Evolutionary conservation across 2,888 invertebrate species (phyloP).

Genomic region (Calliphora vomitoria): DNA sequence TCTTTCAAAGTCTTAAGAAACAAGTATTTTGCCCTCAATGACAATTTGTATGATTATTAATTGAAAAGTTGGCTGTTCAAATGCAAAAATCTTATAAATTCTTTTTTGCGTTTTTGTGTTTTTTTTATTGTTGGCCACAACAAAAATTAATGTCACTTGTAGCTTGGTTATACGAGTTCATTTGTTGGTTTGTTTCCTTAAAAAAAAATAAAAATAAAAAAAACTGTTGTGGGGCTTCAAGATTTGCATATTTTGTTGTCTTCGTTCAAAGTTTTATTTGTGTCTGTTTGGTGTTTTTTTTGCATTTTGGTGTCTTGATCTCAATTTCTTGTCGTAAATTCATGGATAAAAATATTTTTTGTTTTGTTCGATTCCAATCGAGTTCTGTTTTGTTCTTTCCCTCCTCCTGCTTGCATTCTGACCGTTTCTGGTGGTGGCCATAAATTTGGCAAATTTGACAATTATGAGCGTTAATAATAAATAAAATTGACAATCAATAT

Average conservation of each 20-base stretch:
- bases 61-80: slow-evolving; percentile 3
- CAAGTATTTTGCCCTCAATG: slow-evolving; percentile 42
- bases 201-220: slow-evolving; percentile 8
- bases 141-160: slow-evolving; percentile 68
- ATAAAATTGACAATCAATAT: slow-evolving; percentile 84
- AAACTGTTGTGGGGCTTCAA: slow-evolving; percentile 67
- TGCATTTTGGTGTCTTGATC: slow-evolving; percentile 68
- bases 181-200: slow-evolving; percentile 55
- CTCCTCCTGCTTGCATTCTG: slow-evolving; percentile 13
- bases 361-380: slow-evolving; percentile 24
- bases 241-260: slow-evolving; percentile 70
- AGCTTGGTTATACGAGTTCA: slow-evolving; percentile 34
- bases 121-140: slow-evolving; percentile 7
- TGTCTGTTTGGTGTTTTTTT: slow-evolving; percentile 23
- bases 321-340: slow-evolving; percentile 71
- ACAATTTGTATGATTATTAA: slow-evolving; percentile 44
- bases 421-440: slow-evolving; percentile 67
- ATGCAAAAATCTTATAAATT: slow-evolving; percentile 45
- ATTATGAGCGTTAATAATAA: slow-evolving; percentile 84
- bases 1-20: slow-evolving; percentile 19
- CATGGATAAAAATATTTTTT: slow-evolving; percentile 69
- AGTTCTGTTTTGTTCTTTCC: background rate
- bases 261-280: slow-evolving; percentile 27
- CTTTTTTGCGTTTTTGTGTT: slow-evolving; percentile 21
- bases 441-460: slow-evolving; percentile 84